Conservation (phyloP, 2,888 invertebrate genomes). For the Andrena bicolor region DNA sequence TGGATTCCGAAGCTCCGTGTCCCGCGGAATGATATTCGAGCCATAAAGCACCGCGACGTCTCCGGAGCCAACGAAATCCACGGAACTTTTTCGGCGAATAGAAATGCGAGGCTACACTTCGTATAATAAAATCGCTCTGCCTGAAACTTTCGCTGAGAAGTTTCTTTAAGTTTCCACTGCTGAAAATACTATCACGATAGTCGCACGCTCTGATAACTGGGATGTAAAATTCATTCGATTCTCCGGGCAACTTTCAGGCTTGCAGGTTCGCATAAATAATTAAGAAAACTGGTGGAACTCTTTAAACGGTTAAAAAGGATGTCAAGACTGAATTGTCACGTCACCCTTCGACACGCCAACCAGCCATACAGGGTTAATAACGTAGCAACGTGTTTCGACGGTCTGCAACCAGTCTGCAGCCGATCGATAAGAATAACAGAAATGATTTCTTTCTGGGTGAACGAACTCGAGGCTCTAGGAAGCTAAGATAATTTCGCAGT, state of each 20-base stretch:
- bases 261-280: background rate
- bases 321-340: background rate
- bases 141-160: background rate
- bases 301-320: no score
- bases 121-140: background rate
- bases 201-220: no score
- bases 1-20: background rate
- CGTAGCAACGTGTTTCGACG: slow-evolving; percentile 53
- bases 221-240: no score
- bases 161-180: background rate
- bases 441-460: slow-evolving; percentile 15
- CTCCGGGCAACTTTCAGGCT: background rate
- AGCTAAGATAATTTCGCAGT: background rate
- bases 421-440: slow-evolving; percentile 44
- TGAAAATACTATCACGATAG: background rate
- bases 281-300: background rate
- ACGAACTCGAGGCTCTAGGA: background rate
- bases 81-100: background rate
- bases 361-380: slow-evolving; percentile 38
- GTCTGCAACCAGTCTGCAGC: slow-evolving; percentile 31
- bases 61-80: background rate
- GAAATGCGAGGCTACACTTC: background rate
- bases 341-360: slow-evolving; percentile 1
- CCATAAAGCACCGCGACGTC: slow-evolving; percentile 1
- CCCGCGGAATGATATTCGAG: background rate